phyloP scores from a whole-genome alignment of 2,113 vertebrate species.

The Bombycilla garrulus region DNA sequence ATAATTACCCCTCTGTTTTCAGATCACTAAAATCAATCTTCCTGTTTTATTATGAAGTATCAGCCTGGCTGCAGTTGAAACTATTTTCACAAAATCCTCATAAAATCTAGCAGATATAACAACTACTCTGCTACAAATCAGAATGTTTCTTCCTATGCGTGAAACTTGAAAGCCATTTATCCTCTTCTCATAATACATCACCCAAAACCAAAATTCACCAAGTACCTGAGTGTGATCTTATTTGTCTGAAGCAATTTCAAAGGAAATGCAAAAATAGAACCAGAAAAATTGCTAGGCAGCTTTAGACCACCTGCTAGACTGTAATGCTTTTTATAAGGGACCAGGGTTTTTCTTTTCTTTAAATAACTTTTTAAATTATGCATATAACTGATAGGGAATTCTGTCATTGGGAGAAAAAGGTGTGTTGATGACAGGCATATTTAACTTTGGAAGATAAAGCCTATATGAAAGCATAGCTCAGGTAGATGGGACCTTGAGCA shows the following conservation, averaged over 20 bases:
- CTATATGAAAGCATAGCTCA: background rate
- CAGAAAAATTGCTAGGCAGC: background rate
- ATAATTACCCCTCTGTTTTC: constrained; percentile 60
- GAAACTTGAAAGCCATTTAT: background rate
- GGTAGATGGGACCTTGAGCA: background rate
- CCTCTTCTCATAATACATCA: background rate
- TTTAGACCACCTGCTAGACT: background rate
- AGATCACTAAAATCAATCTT: constrained; percentile 55
- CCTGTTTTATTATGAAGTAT: constrained; percentile 19
- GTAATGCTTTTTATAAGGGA: background rate
- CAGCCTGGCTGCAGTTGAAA: background rate
- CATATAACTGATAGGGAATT: background rate
- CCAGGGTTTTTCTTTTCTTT: background rate
- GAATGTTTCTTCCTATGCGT: background rate
- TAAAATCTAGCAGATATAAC: background rate
- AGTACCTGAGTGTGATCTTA: background rate
- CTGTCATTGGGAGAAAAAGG: background rate
- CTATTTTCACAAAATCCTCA: background rate
- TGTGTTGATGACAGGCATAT: background rate
- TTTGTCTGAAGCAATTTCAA: constrained; percentile 12
- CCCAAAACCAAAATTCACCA: background rate
- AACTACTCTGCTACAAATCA: background rate
- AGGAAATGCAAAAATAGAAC: constrained; percentile 14
- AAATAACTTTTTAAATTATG: background rate
- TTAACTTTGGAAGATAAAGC: background rate